A percentile compares a stretch with the other conserved stretches of the same genome.
phyloP scores from a whole-genome alignment of 2,113 vertebrate genomes.

The Planiliza haematocheilus region DNA sequence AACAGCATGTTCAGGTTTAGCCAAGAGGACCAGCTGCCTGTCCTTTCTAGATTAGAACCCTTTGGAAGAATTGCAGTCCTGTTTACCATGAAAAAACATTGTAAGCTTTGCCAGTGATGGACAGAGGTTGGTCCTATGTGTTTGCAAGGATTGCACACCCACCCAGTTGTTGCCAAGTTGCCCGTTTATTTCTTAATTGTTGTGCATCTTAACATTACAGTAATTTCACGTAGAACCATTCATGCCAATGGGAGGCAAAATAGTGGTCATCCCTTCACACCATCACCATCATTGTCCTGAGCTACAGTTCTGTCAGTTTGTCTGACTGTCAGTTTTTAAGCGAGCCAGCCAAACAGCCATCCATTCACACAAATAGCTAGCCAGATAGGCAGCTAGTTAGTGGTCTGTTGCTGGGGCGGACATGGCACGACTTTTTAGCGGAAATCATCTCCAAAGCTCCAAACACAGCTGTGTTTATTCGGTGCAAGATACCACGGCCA shows the following conservation, averaged over 20 bases:
- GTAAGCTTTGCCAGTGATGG: constrained; percentile 34
- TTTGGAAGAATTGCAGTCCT: constrained; percentile 45
- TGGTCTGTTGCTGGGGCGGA: constrained; percentile 61
- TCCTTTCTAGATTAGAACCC: constrained; percentile 52
- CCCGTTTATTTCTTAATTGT: constrained; percentile 16
- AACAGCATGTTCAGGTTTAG: constrained; percentile 67
- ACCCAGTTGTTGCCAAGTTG: constrained; percentile 24
- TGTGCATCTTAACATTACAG: constrained; percentile 13
- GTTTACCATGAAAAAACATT: constrained; percentile 40
- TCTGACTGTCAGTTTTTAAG: constrained; percentile 24
- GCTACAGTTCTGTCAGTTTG: constrained; percentile 8
- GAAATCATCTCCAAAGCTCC: constrained; percentile 54
- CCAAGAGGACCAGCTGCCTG: constrained; percentile 63
- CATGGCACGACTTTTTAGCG: constrained; percentile 54
- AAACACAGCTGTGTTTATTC: constrained; percentile 78
- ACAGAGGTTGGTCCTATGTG: constrained; percentile 12
- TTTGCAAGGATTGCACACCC: constrained; percentile 26
- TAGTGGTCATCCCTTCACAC: background rate
- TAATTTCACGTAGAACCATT: constrained; percentile 5
- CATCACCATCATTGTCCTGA: constrained; percentile 1
- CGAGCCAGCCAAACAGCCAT: constrained; percentile 22
- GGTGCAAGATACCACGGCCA: constrained; percentile 44
- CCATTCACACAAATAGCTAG: constrained; percentile 54
- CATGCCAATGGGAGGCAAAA: constrained; percentile 9
- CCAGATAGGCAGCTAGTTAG: constrained; percentile 62